Conservation (phyloP, 2,113 vertebrate genomes). For the Corvus hawaiiensis region DNA sequence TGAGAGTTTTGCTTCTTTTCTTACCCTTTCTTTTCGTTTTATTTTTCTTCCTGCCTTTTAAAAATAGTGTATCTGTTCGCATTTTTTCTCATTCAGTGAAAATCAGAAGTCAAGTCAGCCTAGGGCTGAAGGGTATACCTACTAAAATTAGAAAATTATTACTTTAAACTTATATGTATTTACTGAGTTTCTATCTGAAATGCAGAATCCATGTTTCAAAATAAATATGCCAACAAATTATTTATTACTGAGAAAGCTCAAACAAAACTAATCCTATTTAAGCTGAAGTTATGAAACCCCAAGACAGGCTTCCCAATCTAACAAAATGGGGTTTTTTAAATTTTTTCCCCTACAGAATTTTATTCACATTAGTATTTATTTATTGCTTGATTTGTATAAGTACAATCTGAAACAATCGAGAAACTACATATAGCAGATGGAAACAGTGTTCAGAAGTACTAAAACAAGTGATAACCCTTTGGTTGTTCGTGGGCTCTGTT, state of each 20-base stretch:
- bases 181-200: not conserved
- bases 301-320: not conserved
- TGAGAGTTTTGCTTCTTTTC: not conserved
- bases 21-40: not conserved
- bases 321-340: not conserved
- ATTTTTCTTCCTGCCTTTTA: not conserved
- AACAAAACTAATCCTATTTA: not conserved
- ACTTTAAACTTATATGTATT: not conserved
- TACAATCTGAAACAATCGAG: not conserved
- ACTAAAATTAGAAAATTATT: not conserved
- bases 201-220: not conserved
- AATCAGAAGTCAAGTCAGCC: not conserved
- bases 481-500: not conserved
- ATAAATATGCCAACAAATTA: not conserved
- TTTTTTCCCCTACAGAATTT: not conserved
- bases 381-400: not conserved
- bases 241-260: not conserved
- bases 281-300: not conserved
- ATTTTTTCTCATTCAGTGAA: not conserved
- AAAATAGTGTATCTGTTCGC: not conserved
- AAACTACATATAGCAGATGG: not conserved
- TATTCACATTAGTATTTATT: not conserved
- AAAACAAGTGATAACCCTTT: not conserved
- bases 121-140: not conserved
- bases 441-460: not conserved